A percentile compares a stretch with the other conserved stretches of the same genome.
These are phyloP conservation scores for Andrena camellia DNA, from an alignment of 2,888 invertebrate genomes.

Conservation along the genomic window DNA sequence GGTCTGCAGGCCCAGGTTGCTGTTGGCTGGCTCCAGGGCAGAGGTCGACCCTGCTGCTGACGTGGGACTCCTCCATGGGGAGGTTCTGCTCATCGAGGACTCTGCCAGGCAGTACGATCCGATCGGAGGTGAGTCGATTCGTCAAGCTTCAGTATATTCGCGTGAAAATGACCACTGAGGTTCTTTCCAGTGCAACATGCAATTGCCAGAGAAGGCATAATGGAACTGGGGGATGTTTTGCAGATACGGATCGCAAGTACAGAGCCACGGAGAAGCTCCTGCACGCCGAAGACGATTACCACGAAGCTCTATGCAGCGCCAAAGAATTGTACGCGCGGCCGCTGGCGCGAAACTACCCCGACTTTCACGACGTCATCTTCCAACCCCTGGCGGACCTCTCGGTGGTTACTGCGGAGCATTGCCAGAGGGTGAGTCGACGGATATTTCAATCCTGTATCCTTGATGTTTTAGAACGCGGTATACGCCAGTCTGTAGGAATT, in stretches of 20 bases:
- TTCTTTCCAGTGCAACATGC: background rate
- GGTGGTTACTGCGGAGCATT: conserved; percentile 77
- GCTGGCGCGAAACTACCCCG: conserved; percentile 83
- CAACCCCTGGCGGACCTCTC: conserved; percentile 81
- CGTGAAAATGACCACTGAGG: no score
- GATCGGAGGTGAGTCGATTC: conserved; percentile 84
- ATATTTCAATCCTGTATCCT: background rate
- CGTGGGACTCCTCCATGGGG: conserved; percentile 87
- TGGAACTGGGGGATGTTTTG: conserved; percentile 31
- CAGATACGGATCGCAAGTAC: conserved; percentile 84
- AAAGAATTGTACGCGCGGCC: conserved; percentile 89
- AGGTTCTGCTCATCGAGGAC: conserved; percentile 88
- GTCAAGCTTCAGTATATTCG: no score
- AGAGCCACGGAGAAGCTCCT: conserved; percentile 84
- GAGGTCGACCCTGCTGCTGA: conserved; percentile 88
- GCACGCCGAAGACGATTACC: conserved; percentile 84
- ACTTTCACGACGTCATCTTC: conserved; percentile 83
- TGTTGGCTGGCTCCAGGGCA: conserved; percentile 88
- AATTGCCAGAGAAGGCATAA: background rate
- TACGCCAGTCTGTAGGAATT: background rate
- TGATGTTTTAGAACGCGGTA: background rate
- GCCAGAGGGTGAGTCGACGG: conserved; percentile 79
- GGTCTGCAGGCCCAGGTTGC: conserved; percentile 85
- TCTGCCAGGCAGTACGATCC: conserved; percentile 87
- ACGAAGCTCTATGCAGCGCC: conserved; percentile 87